Conservation (phyloP, 1,140 invertebrate species). For the Drosophila sp. region DNA sequence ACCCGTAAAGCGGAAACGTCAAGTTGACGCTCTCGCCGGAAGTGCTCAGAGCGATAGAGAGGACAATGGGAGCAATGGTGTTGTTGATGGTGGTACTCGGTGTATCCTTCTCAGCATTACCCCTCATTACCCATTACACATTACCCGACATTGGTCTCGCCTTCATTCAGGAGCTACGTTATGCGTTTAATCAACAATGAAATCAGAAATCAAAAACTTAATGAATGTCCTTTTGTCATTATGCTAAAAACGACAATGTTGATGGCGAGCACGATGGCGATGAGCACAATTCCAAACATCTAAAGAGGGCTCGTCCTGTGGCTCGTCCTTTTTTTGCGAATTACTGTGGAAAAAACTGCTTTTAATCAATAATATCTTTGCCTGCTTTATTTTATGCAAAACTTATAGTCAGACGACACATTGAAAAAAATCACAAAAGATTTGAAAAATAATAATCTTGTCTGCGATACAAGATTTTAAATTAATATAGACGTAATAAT, state of each 20-base stretch:
- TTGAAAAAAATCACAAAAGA: no score
- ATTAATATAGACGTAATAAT: no score
- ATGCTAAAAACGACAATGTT: conserved; percentile 60
- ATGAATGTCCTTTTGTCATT: conserved; percentile 84
- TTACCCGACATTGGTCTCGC: conserved; percentile 4
- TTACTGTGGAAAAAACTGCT: no score
- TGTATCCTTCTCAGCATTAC: conserved; percentile 70
- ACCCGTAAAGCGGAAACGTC: conserved; percentile 76
- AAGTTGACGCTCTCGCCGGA: conserved; percentile 83
- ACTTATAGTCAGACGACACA: no score
- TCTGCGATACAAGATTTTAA: no score
- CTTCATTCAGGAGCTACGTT: conserved; percentile 30
- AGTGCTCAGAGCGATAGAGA: conserved; percentile 76
- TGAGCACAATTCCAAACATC: conserved; percentile 6
- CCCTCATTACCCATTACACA: conserved; percentile 5
- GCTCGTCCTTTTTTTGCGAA: neutral
- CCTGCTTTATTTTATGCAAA: no score
- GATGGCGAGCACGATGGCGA: conserved; percentile 35
- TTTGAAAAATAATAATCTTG: no score
- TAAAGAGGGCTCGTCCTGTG: conserved; percentile 33
- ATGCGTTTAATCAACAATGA: conserved; percentile 83
- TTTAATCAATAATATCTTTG: no score
- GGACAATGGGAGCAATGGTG: conserved; percentile 47
- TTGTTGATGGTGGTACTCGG: conserved; percentile 4
- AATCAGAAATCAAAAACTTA: conserved; percentile 85